Base-by-base conservation (phyloP, 2,797 vertebrate genomes). In the Pseudochromis fuscus region DNA sequence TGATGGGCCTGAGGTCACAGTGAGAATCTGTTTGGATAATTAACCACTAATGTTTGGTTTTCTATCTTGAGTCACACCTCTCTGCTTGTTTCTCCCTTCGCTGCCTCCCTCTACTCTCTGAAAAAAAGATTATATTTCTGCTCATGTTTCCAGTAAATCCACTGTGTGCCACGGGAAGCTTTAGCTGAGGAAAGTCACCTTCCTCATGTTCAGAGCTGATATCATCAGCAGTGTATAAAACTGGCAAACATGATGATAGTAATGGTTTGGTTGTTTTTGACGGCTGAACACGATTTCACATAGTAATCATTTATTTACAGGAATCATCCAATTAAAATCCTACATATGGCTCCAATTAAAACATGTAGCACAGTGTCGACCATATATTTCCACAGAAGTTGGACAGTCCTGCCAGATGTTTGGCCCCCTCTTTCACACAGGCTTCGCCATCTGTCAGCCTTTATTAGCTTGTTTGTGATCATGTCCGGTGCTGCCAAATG, bases 401-500 rank as follows among this genome's bases (percentile, higher is more conserved):
- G 65, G 37, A 60, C 38, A 24, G 0, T 51, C 57, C 49, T 11
- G n/a, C 33, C 66, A 71, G 72, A 45, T 57, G 40, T 70, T 66
- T 56, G 33, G 33, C 46, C 23, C 30, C 21, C 24, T 64, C 23
- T 46, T 40, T 35, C n/a, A 51, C 21, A 72, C 5, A 9, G 38
- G 16, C 53, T 2, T 72, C n/a, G 33, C 33, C 33, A 35, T 35
- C 59, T 75, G 75, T 72, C 67, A 57, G 45, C 45, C 28, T 75
- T 53, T 42, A 68, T 68, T 73, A 68, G 69, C 53, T 28, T 21
- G 23, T 65, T 65, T 57, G 25, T 66, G 45, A 69, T 75, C 38
- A 3, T 44, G 55, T 45, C 49, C 49, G 45, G 37, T 3, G 37
- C 67, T 75, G 44, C 64, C 72, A 76, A 72, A 73, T 72, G 72